Percentiles rank a stretch among this genome's conserved stretches.
phyloP scores from a whole-genome alignment of 2,797 vertebrate genomes.

The Rhinogobio ventralis region DNA sequence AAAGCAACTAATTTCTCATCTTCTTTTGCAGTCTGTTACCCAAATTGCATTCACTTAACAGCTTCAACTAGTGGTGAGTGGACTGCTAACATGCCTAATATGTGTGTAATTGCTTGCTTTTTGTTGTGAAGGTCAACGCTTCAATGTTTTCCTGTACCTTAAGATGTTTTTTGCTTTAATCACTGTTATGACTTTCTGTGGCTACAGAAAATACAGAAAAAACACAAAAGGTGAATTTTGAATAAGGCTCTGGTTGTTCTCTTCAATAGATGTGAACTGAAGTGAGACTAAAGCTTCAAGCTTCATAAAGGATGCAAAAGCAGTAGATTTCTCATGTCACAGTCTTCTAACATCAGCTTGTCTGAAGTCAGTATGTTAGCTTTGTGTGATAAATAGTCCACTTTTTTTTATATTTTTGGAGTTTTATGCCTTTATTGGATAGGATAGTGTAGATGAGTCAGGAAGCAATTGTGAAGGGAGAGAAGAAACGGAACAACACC shows the following conservation, averaged over 20 bases:
- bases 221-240: not conserved
- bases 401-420: not conserved
- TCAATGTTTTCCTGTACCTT: not conserved
- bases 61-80: slow-evolving; percentile 82
- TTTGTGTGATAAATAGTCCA: not conserved
- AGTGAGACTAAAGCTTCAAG: not conserved
- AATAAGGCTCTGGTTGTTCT: not conserved
- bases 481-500: not conserved
- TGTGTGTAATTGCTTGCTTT: slow-evolving; percentile 30
- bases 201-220: not conserved
- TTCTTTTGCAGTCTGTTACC: slow-evolving; percentile 81
- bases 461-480: not conserved
- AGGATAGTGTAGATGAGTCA: not conserved
- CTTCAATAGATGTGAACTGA: not conserved
- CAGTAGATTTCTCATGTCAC: not conserved
- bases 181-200: not conserved
- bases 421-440: not conserved
- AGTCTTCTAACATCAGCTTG: not conserved
- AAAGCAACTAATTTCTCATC: slow-evolving; percentile 66
- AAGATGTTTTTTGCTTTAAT: slow-evolving; percentile 1
- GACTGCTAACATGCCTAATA: slow-evolving; percentile 73
- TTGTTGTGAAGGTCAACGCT: not conserved
- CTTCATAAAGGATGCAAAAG: not conserved
- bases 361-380: not conserved
- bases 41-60: slow-evolving; percentile 78